Evolutionary conservation across 2,888 invertebrate species (phyloP), one percentile per base, ranked within the genome.

Genomic region (Tenthredo mesomela): DNA sequence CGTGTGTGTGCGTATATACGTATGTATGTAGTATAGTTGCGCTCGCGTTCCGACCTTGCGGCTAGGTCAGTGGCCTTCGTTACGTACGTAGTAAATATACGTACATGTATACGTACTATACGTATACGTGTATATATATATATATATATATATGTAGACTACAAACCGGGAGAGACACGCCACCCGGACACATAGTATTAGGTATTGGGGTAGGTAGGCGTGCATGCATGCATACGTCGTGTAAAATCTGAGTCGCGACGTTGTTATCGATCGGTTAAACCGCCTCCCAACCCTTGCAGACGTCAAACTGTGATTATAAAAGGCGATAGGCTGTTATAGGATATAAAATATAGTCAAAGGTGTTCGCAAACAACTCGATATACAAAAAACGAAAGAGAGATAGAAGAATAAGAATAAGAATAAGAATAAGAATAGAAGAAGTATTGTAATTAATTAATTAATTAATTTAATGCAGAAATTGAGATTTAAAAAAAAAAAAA

Each of bases 1-100:
- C n/a, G 21, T 67, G 33, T 67, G 21, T 67, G 33, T 33, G 12
- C 29, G 29, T 29, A 29, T 29, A 29, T 61, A n/a, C 21, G 33
- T 5, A 33, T 29, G 15, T 33, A 67, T 33, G 9, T 65, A 29
- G 33, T 67, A 33, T 67, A 12, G 67, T 61, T 10, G 65, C 65
- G 65, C 47, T 67, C 67, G 67, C 67, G 67, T 29, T 67, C 67
- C 29, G 33, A 33, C 33, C 67, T 29, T 67, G 67, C 67, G 67
- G 67, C 67, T 33, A 61, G 61, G 70, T 70, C 70, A 70, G 67
- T 33, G 67, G 67, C 33, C 33, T 67, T 67, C 33, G 33, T 4
- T 61, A 29, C 67, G 33, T 67, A 61, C 33, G 67, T 7, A 67
- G 12, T 73, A 25, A 37, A 37, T 2, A 37, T 70, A 33, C 70